phyloP scores from a whole-genome alignment of 2,113 vertebrate species.

The Melanerpes aurifrons region DNA sequence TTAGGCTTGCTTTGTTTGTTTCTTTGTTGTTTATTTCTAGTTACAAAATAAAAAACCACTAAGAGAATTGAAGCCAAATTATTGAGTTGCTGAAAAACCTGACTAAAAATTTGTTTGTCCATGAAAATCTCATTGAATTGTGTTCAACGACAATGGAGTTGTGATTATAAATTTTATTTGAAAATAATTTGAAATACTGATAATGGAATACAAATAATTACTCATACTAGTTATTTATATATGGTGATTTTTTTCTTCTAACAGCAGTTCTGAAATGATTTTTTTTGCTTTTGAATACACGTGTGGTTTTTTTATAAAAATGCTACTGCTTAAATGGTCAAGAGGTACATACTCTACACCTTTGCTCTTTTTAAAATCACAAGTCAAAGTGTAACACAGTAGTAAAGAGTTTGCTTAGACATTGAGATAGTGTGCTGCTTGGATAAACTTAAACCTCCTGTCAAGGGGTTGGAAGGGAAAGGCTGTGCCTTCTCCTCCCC shows the following conservation, averaged over 20 bases:
- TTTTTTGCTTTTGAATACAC: neutral
- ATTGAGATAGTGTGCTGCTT: neutral
- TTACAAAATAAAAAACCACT: neutral
- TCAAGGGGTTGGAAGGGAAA: no score
- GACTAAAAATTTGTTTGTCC: neutral
- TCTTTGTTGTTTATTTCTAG: neutral
- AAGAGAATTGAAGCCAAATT: neutral
- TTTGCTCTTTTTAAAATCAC: neutral
- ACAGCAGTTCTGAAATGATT: neutral
- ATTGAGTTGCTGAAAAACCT: neutral
- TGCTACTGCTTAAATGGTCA: neutral
- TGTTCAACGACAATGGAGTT: neutral
- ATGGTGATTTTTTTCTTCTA: neutral
- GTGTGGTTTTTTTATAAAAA: neutral
- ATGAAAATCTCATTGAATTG: neutral
- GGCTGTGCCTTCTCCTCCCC: no score
- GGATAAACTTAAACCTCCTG: neutral
- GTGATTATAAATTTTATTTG: neutral
- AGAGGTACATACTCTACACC: rapidly evolving
- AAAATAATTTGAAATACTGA: neutral
- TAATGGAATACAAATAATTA: neutral
- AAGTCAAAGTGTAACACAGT: neutral
- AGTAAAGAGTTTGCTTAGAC: neutral
- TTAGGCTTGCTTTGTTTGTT: neutral
- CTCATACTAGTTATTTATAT: neutral